Evolutionary conservation across 2,113 vertebrate genomes (phyloP).

Genomic region (Pelobates fuscus): DNA sequence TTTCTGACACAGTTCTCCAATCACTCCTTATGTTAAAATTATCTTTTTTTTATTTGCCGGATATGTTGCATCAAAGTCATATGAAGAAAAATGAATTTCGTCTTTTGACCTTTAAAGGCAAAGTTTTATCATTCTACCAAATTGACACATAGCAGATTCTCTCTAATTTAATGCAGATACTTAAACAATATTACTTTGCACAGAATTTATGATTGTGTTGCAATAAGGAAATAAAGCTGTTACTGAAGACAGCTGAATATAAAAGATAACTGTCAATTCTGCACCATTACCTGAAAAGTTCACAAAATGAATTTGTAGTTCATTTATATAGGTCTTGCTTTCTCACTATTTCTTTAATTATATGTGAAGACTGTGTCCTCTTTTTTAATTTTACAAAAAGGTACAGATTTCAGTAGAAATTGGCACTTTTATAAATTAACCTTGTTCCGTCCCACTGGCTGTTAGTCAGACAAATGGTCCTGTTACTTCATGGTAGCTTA

Average conservation of each 20-base stretch:
- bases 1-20: not conserved
- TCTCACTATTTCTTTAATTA: too few relatives aligned
- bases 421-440: too few relatives aligned
- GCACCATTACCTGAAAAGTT: conserved; percentile 25
- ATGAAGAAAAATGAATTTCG: conserved; percentile 22
- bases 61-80: conserved; percentile 15
- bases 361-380: too few relatives aligned
- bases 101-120: conserved; percentile 43
- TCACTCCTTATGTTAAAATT: not conserved
- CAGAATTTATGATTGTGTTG: conserved; percentile 27
- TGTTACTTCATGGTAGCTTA: too few relatives aligned
- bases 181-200: conserved; percentile 36
- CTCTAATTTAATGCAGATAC: conserved; percentile 29
- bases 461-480: too few relatives aligned
- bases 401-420: too few relatives aligned
- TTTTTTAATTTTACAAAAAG: too few relatives aligned
- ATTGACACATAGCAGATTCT: conserved; percentile 33
- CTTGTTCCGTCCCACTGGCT: too few relatives aligned
- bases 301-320: not conserved
- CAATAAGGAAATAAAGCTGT: conserved; percentile 33
- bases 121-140: conserved; percentile 32
- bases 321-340: too few relatives aligned
- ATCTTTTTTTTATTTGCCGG: conserved; percentile 3
- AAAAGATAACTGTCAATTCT: conserved; percentile 20
- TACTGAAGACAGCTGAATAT: conserved; percentile 21